Conservation (phyloP, 2,888 invertebrate genomes). For the Aleiodes alternator region DNA sequence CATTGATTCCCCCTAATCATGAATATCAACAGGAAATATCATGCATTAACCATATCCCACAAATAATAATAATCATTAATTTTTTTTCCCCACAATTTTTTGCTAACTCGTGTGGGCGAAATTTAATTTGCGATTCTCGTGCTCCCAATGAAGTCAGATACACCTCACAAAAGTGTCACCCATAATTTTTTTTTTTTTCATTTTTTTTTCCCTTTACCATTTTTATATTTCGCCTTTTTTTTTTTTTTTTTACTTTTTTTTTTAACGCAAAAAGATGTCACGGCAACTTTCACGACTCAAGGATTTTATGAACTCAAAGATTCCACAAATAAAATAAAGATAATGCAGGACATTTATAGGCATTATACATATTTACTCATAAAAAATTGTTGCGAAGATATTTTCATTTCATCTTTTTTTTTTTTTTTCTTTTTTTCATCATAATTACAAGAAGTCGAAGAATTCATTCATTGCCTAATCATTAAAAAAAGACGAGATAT, state of each 20-base stretch:
- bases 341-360: constrained; percentile 33
- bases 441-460: constrained; percentile 5
- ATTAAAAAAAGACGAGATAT: neutral
- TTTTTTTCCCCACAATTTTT: neutral
- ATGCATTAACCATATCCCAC: neutral
- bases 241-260: neutral
- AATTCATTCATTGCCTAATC: too few relatives aligned
- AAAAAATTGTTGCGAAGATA: constrained; percentile 28
- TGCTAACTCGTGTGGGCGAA: neutral
- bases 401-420: constrained; percentile 33
- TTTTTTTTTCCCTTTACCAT: constrained; percentile 13
- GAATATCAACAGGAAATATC: constrained; percentile 31
- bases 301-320: constrained; percentile 32
- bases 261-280: constrained; percentile 32
- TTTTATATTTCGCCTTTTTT: neutral
- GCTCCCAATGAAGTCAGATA: constrained; percentile 29
- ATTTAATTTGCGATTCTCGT: constrained; percentile 28
- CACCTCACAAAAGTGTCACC: constrained; percentile 20
- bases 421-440: too few relatives aligned
- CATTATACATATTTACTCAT: constrained; percentile 33
- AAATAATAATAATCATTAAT: neutral
- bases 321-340: constrained; percentile 36
- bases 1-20: constrained; percentile 19
- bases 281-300: constrained; percentile 39
- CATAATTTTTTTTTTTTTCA: too few relatives aligned